Conservation (phyloP, 1,140 invertebrate genomes). For the Trachymyrmex septentrionalis region DNA sequence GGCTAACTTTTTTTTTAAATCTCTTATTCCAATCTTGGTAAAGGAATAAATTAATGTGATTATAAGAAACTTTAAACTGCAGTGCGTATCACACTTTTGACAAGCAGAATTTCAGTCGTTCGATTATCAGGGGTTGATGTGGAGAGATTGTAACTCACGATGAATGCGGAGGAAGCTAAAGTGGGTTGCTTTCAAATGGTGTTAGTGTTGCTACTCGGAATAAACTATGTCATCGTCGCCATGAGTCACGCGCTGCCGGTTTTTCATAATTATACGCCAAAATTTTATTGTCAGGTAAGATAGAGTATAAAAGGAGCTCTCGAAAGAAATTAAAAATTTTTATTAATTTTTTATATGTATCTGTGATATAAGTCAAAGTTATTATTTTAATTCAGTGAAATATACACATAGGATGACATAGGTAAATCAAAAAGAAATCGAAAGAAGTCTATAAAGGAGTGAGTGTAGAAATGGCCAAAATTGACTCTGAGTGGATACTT, state of each 20-base stretch:
- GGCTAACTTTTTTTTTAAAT: neutral
- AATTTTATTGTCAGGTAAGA: conserved; percentile 86
- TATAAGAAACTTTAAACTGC: neutral
- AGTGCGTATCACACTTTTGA: conserved; percentile 18
- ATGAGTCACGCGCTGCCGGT: conserved; percentile 85
- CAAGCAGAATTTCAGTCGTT: neutral
- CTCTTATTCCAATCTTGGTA: neutral
- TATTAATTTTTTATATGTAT: neutral
- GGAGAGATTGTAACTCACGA: conserved; percentile 50
- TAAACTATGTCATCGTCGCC: conserved; percentile 86
- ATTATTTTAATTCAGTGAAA: neutral
- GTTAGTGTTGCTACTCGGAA: conserved; percentile 83
- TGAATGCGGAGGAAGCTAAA: conserved; percentile 79
- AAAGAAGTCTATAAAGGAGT: neutral
- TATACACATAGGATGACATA: too few relatives aligned
- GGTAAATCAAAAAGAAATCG: too few relatives aligned
- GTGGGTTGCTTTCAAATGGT: conserved; percentile 85
- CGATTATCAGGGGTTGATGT: conserved; percentile 24
- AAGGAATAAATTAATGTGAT: conserved; percentile 22
- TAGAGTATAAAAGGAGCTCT: neutral
- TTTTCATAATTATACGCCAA: conserved; percentile 85
- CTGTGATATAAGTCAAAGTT: neutral
- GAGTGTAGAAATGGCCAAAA: too few relatives aligned
- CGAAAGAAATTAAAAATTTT: neutral
- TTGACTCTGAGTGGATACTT: too few relatives aligned